Evolutionary conservation across 2,113 vertebrate species (phyloP), one percentile per base, ranked within the genome.

Genomic region (Ctenodactylus gundi): DNA sequence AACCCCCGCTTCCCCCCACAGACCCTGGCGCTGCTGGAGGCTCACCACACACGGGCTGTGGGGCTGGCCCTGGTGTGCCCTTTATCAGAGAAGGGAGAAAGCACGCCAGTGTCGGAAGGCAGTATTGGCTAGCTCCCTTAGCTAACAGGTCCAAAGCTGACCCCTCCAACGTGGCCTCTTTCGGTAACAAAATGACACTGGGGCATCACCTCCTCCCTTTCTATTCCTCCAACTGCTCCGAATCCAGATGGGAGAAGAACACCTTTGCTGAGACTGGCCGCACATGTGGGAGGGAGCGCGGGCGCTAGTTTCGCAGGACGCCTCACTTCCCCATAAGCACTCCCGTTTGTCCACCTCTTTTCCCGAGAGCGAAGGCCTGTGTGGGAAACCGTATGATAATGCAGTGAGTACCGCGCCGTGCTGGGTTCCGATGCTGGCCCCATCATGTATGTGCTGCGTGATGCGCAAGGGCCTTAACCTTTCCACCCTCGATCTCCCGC

Each of bases 181-280:
- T 60, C 18, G 25, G 39, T 57, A 68, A 53, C 23, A 65, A 76
- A 57, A 39, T 77, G 57, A 78, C 34, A 64, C 49, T 23, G 67
- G 68, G 11, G 5, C 11, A 64, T 51, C 25, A 31, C 75, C 20
- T 84, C 65, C 55, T 85, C 64, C 57, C 49, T 25, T 46, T 85
- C 90, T 73, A 49, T 73, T 90, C 46, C 67, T 92, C 62, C 77
- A 76, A 36, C 41, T 31, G 55, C 65, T 90, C 21, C 68, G 17
- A 94, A 72, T 64, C 49, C 58, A 72, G 21, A 9, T 76, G n/a
- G 18, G 23, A 73, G 51, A 64, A 2, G 14, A 73, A 7, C 15
- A 41, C 17, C 7, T 88, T 87, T 83, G 27, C 20, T 46, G 34
- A 76, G 9, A 76, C 10, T 70, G n/a, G 51, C 41, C 68, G 60